phyloP scores from a whole-genome alignment of 2,113 vertebrate genomes.

The Heliornis fulica region DNA sequence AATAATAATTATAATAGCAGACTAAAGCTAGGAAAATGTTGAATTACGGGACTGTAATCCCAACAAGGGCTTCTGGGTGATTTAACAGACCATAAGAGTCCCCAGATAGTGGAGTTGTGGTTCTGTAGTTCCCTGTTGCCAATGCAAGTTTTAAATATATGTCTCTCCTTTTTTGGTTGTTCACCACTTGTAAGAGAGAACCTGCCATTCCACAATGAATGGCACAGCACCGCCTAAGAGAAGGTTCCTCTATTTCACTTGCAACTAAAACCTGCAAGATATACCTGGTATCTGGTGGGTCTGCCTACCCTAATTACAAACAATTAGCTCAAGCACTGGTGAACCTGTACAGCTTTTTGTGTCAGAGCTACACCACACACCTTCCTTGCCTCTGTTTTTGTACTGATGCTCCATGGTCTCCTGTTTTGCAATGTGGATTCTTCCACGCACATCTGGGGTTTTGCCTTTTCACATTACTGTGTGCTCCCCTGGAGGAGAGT shows the following conservation, averaged over 20 bases:
- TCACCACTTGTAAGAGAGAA: not conserved
- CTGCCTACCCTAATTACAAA: not conserved
- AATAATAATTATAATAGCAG: not conserved
- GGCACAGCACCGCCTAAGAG: not conserved
- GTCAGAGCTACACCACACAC: not conserved
- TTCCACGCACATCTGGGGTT: not conserved
- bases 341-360: not conserved
- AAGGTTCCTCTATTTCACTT: not conserved
- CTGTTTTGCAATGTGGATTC: fast-evolving
- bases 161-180: not conserved
- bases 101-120: not conserved
- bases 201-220: not conserved
- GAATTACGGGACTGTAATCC: not conserved
- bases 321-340: not conserved
- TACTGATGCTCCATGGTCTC: not conserved
- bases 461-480: not conserved
- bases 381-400: not conserved
- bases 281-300: not conserved
- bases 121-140: not conserved
- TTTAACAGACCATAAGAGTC: not conserved
- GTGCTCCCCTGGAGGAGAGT: not conserved
- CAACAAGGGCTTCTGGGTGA: not conserved
- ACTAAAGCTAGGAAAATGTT: not conserved
- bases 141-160: not conserved
- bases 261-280: not conserved